Base-by-base conservation (phyloP, 2,888 invertebrate species). In the Rotaria magnacalcarata region DNA sequence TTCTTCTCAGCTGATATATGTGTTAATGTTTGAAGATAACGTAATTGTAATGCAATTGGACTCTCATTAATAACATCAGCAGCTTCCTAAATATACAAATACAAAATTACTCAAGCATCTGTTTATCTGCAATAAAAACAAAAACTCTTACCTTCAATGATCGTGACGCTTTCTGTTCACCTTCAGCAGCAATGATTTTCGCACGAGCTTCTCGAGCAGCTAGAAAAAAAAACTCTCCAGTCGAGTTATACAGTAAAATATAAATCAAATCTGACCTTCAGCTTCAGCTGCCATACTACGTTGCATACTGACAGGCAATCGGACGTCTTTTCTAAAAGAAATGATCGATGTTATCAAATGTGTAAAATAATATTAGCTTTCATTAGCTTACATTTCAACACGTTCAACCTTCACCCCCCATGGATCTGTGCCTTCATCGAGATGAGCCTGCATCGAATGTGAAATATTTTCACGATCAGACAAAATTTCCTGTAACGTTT, bases 61-160 rank as follows among this genome's bases (percentile, higher is more conserved):
- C 94, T 94, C 89, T 94, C 94, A 52, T 93, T 92, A 91, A 96
- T 95, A 85, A 96, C 95, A 89, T 95, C 94, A 5, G 95, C 94
- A 14, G 96, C 96, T 92, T 96, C 95, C 67, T 67, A 67, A 67
- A 34, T 21, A 54, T 34, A 21, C 8, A 5, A 16, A 16, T 16
- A 41, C 14, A 67, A 34, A 34, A 27, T 11, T 34, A 21, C 1
- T 54, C 19, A 54, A 19, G 0, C 2, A 5, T 21, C 19, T 21
- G 21, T 54, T 7, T 4, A 54, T 21, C 0, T 50, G 14, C 50
- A 50, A 50, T 11, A 14, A 50, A 54, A 54, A n/a, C n/a, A n/a
- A 3, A 54, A 24, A 24, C 24, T 24, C 0, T 90, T 43, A 80
- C 47, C 90, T 94, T 94, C 84, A 96, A 92, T 8, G 95, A 95